A percentile compares a stretch with the other conserved stretches of the same genome.
Evolutionary conservation across 2,797 vertebrate species (phyloP).

Genomic region (Diplodus puntazzo): DNA sequence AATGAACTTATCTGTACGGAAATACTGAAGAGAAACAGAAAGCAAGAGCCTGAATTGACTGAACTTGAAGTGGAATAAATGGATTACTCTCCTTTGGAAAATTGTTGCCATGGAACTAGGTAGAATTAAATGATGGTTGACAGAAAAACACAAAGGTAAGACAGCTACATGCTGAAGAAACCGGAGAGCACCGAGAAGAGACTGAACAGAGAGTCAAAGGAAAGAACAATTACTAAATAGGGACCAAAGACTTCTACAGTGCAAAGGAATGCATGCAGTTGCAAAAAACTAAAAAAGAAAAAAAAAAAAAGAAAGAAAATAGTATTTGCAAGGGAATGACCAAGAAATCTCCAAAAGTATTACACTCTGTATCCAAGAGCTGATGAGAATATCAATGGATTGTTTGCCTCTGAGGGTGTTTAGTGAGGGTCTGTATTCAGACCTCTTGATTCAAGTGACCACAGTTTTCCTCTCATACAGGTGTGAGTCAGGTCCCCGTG

Average conservation of each 20-base stretch:
- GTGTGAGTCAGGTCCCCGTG: slow-evolving; percentile 72
- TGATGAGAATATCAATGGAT: slow-evolving; percentile 76
- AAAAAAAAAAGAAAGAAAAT: slow-evolving; percentile 23
- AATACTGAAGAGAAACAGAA: slow-evolving; percentile 69
- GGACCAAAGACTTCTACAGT: slow-evolving; percentile 79
- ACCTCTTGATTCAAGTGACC: slow-evolving; percentile 62
- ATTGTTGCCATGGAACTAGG: slow-evolving; percentile 75
- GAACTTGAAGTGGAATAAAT: slow-evolving; percentile 78
- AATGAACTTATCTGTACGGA: slow-evolving; percentile 70
- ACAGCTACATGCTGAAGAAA: slow-evolving; percentile 64
- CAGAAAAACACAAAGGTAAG: slow-evolving; percentile 71
- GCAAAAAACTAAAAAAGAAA: slow-evolving; percentile 25
- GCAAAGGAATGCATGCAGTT: slow-evolving; percentile 58
- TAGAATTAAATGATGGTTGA: slow-evolving; percentile 73
- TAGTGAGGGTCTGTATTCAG: slow-evolving; percentile 61
- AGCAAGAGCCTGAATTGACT: slow-evolving; percentile 63
- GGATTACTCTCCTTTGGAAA: slow-evolving; percentile 77
- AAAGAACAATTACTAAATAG: slow-evolving; percentile 54
- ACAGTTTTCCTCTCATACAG: slow-evolving; percentile 72
- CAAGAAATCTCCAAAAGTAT: slow-evolving; percentile 57
- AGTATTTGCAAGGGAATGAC: slow-evolving; percentile 69
- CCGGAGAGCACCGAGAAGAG: slow-evolving; percentile 56
- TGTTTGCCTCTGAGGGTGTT: slow-evolving; percentile 67
- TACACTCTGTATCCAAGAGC: slow-evolving; percentile 60
- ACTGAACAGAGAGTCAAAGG: slow-evolving; percentile 48